phyloP scores from a whole-genome alignment of 2,888 invertebrate genomes.

The Bombyx huttoni region DNA sequence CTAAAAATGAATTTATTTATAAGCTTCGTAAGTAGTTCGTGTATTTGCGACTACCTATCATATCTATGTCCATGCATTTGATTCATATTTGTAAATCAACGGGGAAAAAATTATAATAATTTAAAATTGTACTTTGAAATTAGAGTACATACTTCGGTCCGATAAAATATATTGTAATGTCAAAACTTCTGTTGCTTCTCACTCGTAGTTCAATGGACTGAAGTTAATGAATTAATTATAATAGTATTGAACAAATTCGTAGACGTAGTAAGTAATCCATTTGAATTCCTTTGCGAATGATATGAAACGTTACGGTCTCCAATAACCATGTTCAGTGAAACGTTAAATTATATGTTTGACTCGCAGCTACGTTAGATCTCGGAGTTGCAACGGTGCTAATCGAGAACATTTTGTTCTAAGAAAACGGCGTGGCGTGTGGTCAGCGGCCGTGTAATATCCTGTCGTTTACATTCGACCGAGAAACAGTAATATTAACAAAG shows the following conservation, averaged over 20 bases:
- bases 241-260: too few relatives aligned
- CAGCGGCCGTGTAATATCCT: slow-evolving; percentile 21
- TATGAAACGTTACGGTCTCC: slow-evolving; percentile 11
- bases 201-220: too few relatives aligned
- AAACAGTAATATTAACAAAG: slow-evolving; percentile 8
- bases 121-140: too few relatives aligned
- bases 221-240: too few relatives aligned
- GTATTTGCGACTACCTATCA: background rate
- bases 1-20: slow-evolving; percentile 3
- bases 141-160: too few relatives aligned
- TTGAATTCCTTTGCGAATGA: slow-evolving; percentile 7
- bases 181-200: too few relatives aligned
- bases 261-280: background rate
- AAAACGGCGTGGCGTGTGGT: slow-evolving; percentile 16
- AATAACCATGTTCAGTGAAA: slow-evolving; percentile 25
- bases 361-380: slow-evolving; percentile 20
- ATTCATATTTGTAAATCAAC: background rate
- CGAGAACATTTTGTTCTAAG: slow-evolving; percentile 25
- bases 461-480: slow-evolving; percentile 17
- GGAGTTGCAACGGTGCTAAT: slow-evolving; percentile 20
- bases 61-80: background rate
- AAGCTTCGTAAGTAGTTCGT: background rate
- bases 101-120: too few relatives aligned
- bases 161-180: too few relatives aligned
- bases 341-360: slow-evolving; percentile 39